phyloP scores from a whole-genome alignment of 2,888 invertebrate genomes.

The Aricia artaxerxes region DNA sequence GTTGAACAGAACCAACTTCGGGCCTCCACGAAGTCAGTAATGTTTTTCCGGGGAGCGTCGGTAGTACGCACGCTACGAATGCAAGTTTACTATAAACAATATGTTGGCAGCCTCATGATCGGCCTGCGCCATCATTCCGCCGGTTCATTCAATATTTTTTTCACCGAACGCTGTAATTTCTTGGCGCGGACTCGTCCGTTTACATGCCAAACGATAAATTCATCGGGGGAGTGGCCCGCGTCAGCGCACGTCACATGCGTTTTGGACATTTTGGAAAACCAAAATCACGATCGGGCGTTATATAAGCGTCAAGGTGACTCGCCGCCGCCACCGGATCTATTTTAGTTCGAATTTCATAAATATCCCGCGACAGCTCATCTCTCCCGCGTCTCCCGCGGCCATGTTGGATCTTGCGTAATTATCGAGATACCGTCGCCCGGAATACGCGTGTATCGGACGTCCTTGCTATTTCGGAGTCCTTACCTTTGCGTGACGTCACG shows the following conservation, averaged over 20 bases:
- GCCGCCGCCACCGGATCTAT: constrained; percentile 75
- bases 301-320: constrained; percentile 79
- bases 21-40: not conserved
- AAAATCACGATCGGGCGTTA: constrained; percentile 59
- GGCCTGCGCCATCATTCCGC: constrained; percentile 73
- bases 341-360: constrained; percentile 80
- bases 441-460: constrained; percentile 56
- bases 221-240: constrained; percentile 79
- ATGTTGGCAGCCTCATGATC: constrained; percentile 69
- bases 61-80: constrained; percentile 52
- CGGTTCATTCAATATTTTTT: constrained; percentile 80
- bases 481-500: constrained; percentile 71
- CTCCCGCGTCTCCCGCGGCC: constrained; percentile 69
- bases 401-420: constrained; percentile 70
- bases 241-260: constrained; percentile 69
- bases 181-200: constrained; percentile 80
- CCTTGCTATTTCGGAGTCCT: constrained; percentile 78
- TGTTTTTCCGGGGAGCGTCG: not conserved
- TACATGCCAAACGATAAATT: constrained; percentile 81
- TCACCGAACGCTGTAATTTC: constrained; percentile 76
- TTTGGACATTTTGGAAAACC: constrained; percentile 64
- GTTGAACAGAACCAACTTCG: not conserved
- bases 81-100: constrained; percentile 70
- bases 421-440: constrained; percentile 56
- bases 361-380: constrained; percentile 78